Evolutionary conservation across 2,888 invertebrate genomes (phyloP).

Genomic region (Plutella xylostella): DNA sequence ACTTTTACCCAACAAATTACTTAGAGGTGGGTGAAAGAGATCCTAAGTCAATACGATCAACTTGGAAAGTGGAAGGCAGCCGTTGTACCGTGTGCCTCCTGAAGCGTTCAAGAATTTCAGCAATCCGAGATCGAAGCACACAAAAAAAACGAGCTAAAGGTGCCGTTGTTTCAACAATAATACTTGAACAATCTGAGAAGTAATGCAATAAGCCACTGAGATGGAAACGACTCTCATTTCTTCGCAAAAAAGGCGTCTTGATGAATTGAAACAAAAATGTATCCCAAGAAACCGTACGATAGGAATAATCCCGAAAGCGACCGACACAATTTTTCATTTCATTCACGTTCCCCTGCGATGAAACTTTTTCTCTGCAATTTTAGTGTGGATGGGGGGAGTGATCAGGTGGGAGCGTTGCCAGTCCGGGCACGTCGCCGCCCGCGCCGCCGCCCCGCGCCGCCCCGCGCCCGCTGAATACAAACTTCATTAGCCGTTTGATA

Average conservation of each 20-base stretch:
- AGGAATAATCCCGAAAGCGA: conserved; percentile 64
- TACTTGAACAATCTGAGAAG: neutral
- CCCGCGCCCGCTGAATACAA: conserved; percentile 65
- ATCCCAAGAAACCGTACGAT: conserved; percentile 55
- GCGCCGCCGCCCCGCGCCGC: conserved; percentile 20
- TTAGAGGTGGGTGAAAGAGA: too few species aligned
- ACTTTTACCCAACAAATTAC: too few species aligned
- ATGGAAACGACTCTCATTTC: conserved; percentile 4
- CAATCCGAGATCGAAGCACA: too few species aligned
- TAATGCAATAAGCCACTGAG: conserved; percentile 1
- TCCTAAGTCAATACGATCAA: too few species aligned
- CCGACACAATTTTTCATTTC: conserved; percentile 67
- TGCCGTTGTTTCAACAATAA: neutral
- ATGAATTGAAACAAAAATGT: conserved; percentile 62
- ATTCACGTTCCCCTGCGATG: conserved; percentile 68
- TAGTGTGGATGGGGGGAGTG: conserved; percentile 58
- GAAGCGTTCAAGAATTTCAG: too few species aligned
- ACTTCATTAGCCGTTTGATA: conserved; percentile 71
- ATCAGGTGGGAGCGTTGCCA: conserved; percentile 64
- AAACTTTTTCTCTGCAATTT: conserved; percentile 71
- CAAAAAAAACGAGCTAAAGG: neutral
- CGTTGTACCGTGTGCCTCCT: too few species aligned
- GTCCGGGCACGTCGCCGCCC: conserved; percentile 53
- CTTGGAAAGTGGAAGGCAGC: too few species aligned
- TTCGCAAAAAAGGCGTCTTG: conserved; percentile 32